Conservation (phyloP, 2,113 vertebrate genomes). For the Calyptommatus sinebrachiatus region DNA sequence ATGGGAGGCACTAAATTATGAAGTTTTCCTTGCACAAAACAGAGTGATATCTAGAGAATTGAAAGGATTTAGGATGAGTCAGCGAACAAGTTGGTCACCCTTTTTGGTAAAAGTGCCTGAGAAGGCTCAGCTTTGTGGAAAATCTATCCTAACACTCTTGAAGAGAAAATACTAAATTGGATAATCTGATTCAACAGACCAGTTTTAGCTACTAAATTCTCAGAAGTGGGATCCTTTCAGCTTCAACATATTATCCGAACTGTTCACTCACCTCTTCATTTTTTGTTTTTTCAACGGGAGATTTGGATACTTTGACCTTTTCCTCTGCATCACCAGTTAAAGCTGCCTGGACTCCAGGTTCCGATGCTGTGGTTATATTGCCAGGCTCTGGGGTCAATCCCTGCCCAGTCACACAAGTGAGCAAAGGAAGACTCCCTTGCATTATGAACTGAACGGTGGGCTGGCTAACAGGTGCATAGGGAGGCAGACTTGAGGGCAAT, state of each 20-base stretch:
- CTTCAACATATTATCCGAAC: neutral
- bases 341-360: constrained; percentile 60
- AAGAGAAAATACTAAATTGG: neutral
- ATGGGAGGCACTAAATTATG: neutral
- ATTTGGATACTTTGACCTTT: constrained; percentile 33
- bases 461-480: constrained; percentile 63
- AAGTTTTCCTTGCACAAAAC: neutral
- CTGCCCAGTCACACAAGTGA: constrained; percentile 46
- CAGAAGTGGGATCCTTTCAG: neutral
- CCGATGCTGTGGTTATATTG: constrained; percentile 54
- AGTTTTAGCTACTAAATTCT: neutral
- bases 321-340: constrained; percentile 43
- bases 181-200: neutral
- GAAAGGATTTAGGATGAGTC: neutral
- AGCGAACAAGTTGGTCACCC: neutral
- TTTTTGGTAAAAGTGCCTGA: neutral
- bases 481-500: constrained; percentile 60
- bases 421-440: constrained; percentile 69
- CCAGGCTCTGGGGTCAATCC: constrained; percentile 55
- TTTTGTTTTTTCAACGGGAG: constrained; percentile 67
- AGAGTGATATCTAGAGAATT: neutral
- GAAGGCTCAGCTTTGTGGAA: neutral
- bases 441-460: constrained; percentile 68
- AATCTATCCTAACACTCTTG: neutral
- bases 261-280: constrained; percentile 74